phyloP scores from a whole-genome alignment of 2,888 invertebrate genomes.

The Chirona hameri region DNA sequence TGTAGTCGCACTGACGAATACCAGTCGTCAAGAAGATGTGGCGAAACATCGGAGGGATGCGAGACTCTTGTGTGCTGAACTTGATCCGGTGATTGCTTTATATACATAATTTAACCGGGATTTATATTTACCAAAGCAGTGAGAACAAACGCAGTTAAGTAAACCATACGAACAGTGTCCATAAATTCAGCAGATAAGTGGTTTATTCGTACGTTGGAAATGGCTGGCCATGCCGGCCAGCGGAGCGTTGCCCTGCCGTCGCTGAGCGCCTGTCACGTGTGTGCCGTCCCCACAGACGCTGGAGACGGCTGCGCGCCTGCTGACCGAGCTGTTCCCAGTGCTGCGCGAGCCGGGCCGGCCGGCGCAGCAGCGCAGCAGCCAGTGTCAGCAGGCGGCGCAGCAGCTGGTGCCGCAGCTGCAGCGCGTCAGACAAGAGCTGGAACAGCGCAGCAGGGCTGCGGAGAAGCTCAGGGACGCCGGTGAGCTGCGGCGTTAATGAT shows the following conservation, averaged over 20 bases:
- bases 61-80: too few relatives aligned
- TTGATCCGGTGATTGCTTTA: too few relatives aligned
- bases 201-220: too few relatives aligned
- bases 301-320: not conserved
- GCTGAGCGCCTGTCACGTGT: not conserved
- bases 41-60: too few relatives aligned
- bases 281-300: not conserved
- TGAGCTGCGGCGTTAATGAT: not conserved
- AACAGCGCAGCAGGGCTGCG: not conserved
- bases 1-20: too few relatives aligned
- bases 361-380: slow-evolving; percentile 39
- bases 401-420: not conserved
- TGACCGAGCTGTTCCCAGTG: not conserved
- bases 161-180: too few relatives aligned
- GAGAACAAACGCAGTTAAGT: too few relatives aligned
- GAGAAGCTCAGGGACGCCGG: not conserved
- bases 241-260: not conserved
- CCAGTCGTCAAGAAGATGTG: too few relatives aligned
- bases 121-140: too few relatives aligned
- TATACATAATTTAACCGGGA: too few relatives aligned
- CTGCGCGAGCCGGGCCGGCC: not conserved
- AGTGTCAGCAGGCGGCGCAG: not conserved
- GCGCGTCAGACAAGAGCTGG: not conserved
- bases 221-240: too few relatives aligned
- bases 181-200: too few relatives aligned